Base-by-base conservation (phyloP, 1,140 invertebrate species). In the Chlorops oryzae region DNA sequence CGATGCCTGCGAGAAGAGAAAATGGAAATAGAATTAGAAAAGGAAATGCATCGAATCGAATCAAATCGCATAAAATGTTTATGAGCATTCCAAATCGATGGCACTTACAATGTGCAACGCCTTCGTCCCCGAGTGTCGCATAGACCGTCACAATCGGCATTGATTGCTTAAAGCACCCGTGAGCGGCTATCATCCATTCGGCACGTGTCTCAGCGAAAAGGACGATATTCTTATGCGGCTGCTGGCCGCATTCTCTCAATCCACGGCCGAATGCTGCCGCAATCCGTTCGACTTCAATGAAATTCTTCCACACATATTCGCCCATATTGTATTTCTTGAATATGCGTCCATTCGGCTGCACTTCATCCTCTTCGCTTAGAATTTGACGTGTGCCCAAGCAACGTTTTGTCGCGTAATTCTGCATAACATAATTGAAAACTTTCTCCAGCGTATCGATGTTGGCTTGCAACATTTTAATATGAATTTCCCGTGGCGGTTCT, bases 251-350 rank as follows among this genome's bases (percentile, higher is more conserved):
- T 59, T 83, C 82, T 4, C 81, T 73, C 21, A 96, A 72, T 3
- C 91, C 92, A 37, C 80, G 80, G 22, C 88, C 88, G 72, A 98
- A 90, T 55, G 83, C 77, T 0, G 79, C 72, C 3, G 91, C 83
- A 61, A 86, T 72, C 2, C 75, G 70, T 59, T 91, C 86, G 23
- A 95, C 82, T 59, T 96, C 88, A 18, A 75, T 74, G 72, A 83
- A 97, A 4, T 85, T 86, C 48, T 87, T 82, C 95, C 95, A 99
- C 54, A 84, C 79, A 74, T 98, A 99, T 6, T 92, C 85, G 23
- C 92, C 93, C 81, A 96, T 86, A 62, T 89, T 88, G 74, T 92
- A 89, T 82, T 99, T 98, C 75, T 97, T 97, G 65, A 99, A 98
- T 18, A 96, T 80, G 65, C 90, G 82, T 38, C 96, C 96, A 74